Evolutionary conservation across 2,888 invertebrate genomes (phyloP), one percentile per base, ranked within the genome.

Genomic region (Hydroisotoma schaefferi): DNA sequence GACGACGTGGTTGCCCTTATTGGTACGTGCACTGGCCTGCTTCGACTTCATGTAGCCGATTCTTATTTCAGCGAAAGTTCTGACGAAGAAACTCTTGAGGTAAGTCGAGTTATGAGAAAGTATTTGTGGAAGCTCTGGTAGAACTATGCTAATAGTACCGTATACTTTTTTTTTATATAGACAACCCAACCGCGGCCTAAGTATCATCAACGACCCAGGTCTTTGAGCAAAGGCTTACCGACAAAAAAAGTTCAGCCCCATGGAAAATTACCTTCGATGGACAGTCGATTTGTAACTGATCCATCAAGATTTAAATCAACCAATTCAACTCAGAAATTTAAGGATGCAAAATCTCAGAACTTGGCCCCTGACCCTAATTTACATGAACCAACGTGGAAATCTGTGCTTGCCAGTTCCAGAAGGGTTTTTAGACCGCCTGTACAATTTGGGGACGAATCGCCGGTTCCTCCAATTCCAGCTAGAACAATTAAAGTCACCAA

Each of bases 1-100:
- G 94, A 94, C 75, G 89, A 94, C 33, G 94, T 97, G 2, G 95
- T 94, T 1, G 83, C 88, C 66, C 80, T 94, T 55, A 93, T 97
- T 64, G 94, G 93, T 0, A 87, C 86, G 57, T 90, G 92, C 12
- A 85, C 87, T 23, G 91, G 90, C 2, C 82, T 88, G 27, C 85
- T 94, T 57, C 83, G 87, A 33, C 82, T 94, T 75, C 90, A 90
- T 73, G 92, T 94, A 51, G 91, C 93, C 0, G 88, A 88, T 73
- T 87, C 88, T 75, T 88, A 88, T 75, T 89, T 88, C 74, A 89
- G 89, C 1, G 90, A 90, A 75, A 89, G 88, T 60, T 89, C 88
- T 1, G 90, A 90, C 74, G 90, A 90, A 73, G 87, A 87, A 72
- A 59, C 65, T 27, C 68, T 70, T 27, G 63, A 72, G 65, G 72